Evolutionary conservation across 2,888 invertebrate genomes (phyloP).

Genomic region (Agrochola lychnidis): DNA sequence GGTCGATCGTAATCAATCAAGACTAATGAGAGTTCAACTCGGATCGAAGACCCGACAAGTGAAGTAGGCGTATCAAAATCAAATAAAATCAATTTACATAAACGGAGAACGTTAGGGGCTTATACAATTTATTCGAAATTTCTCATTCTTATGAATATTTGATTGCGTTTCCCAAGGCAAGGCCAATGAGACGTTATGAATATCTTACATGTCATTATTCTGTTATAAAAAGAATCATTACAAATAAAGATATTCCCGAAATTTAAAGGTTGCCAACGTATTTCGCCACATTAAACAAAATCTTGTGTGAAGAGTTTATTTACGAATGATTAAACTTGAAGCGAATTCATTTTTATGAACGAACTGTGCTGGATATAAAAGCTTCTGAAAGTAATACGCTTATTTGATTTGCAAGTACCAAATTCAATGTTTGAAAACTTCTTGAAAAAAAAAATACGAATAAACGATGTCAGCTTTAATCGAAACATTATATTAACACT

Average conservation of each 20-base stretch:
- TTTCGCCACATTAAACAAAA: constrained; percentile 15
- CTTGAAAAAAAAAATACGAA: background rate
- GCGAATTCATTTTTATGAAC: constrained; percentile 14
- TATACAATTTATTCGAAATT: constrained; percentile 44
- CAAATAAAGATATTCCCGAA: constrained; percentile 24
- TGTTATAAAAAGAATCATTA: constrained; percentile 37
- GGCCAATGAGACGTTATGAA: constrained; percentile 47
- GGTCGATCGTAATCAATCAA: constrained; percentile 25
- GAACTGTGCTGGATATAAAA: constrained; percentile 31
- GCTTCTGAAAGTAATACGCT: background rate
- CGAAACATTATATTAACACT: background rate
- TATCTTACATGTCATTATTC: constrained; percentile 36
- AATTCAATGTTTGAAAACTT: constrained; percentile 2
- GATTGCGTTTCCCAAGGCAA: constrained; percentile 46
- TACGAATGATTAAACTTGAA: constrained; percentile 27
- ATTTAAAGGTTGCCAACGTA: constrained; percentile 11
- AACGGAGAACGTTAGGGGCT: constrained; percentile 24
- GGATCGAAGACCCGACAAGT: constrained; percentile 17
- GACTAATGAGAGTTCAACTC: constrained; percentile 24
- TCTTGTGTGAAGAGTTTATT: constrained; percentile 28
- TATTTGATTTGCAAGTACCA: constrained; percentile 6
- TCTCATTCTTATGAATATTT: constrained; percentile 56
- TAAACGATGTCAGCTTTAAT: background rate
- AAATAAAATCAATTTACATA: constrained; percentile 51
- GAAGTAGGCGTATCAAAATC: constrained; percentile 29